Conservation (phyloP, 2,113 vertebrate species). For the Lonchura striata region DNA sequence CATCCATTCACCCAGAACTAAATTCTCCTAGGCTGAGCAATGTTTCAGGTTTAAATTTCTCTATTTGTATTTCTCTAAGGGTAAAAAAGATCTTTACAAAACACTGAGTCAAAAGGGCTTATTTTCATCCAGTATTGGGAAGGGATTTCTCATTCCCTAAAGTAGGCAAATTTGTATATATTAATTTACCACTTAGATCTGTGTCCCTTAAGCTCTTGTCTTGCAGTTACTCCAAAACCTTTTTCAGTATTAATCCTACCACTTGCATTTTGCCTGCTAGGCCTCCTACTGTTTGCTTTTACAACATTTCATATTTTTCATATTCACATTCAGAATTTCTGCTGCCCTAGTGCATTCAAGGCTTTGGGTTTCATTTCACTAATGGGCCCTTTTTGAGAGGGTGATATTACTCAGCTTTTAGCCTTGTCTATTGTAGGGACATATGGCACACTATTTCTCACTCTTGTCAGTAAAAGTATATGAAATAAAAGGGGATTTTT, state of each 20-base stretch:
- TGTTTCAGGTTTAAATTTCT: not conserved
- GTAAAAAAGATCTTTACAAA: not conserved
- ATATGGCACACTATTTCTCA: not conserved
- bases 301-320: constrained; percentile 4
- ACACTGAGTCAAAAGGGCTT: not conserved
- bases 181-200: constrained; percentile 13
- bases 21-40: constrained; percentile 4
- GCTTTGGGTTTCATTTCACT: not conserved
- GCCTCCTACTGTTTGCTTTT: not conserved
- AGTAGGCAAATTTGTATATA: constrained; percentile 1
- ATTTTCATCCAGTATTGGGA: not conserved
- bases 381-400: not conserved
- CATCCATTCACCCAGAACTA: constrained; percentile 22
- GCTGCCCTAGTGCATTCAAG: not conserved
- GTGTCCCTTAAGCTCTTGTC: not conserved
- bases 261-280: not conserved
- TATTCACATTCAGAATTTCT: not conserved
- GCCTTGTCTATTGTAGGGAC: not conserved
- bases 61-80: not conserved
- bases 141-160: constrained; percentile 5
- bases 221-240: not conserved
- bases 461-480: not conserved
- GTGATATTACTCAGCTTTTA: not conserved
- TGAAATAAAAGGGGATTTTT: not conserved
- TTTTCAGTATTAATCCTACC: constrained; percentile 1